Percentiles rank a stretch among this genome's conserved stretches.
Evolutionary conservation across 2,888 invertebrate genomes (phyloP).

Genomic region (Cheilosia scutellata): DNA sequence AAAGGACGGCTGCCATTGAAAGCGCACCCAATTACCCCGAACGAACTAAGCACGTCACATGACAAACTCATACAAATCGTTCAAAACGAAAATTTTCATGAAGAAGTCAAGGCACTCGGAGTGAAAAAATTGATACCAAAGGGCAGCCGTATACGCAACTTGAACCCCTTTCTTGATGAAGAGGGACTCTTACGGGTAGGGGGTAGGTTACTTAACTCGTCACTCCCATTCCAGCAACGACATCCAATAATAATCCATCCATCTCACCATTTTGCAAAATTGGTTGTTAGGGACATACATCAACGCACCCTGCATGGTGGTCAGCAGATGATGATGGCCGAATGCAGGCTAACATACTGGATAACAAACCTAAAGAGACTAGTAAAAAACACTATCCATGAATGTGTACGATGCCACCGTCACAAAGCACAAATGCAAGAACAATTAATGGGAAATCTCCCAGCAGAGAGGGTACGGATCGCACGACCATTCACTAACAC

Average conservation of each 20-base stretch:
- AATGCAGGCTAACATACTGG: conserved; percentile 4
- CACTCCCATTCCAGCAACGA: neutral
- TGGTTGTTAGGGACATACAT: neutral
- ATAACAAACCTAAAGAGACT: conserved; percentile 18
- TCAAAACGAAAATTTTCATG: neutral
- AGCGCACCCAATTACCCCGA: neutral
- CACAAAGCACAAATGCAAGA: neutral
- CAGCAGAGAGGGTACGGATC: neutral
- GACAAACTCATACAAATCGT: neutral
- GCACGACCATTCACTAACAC: conserved; percentile 22
- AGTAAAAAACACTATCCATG: neutral
- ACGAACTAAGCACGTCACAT: conserved; percentile 7
- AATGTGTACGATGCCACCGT: conserved; percentile 14
- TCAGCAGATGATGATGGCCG: conserved; percentile 14
- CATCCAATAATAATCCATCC: conserved; percentile 1
- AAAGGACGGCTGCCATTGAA: neutral
- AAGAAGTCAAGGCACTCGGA: conserved; percentile 6
- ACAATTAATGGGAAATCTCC: conserved; percentile 15
- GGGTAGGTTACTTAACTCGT: neutral
- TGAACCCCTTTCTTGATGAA: conserved; percentile 23
- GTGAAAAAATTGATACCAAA: neutral
- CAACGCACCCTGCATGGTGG: conserved; percentile 6
- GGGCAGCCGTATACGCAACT: conserved; percentile 3
- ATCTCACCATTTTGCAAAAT: neutral
- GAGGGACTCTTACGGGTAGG: neutral